Percentiles rank a stretch among this genome's conserved stretches.
Evolutionary conservation across 2,888 invertebrate species (phyloP).

Genomic region (Lucinisca nassula): DNA sequence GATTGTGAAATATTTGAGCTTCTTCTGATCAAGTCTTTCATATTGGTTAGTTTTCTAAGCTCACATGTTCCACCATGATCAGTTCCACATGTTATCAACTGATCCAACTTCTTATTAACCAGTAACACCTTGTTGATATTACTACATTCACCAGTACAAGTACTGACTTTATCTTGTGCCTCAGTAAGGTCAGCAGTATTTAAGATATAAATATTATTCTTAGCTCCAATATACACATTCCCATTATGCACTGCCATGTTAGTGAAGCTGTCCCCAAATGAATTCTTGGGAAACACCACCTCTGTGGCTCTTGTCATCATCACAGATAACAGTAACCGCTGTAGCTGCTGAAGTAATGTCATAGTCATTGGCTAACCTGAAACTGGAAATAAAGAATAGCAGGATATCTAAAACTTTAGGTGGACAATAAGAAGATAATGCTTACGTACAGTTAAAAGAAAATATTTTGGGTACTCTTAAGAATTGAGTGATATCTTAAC

Average conservation of each 20-base stretch:
- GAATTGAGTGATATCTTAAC: no score
- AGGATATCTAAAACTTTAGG: no score
- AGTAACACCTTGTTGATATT: background rate
- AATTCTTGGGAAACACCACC: background rate
- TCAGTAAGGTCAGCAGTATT: background rate
- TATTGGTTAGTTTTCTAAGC: background rate
- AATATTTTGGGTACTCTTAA: no score
- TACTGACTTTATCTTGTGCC: background rate
- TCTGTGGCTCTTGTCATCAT: background rate
- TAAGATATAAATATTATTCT: background rate
- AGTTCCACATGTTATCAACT: background rate
- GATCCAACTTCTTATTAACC: background rate
- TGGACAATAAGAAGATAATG: no score
- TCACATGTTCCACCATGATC: background rate
- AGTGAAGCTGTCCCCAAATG: background rate
- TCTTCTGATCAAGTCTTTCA: background rate
- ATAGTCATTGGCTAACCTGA: no score
- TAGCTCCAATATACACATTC: background rate
- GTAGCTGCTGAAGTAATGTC: no score
- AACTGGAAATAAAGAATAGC: no score
- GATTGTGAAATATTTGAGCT: background rate
- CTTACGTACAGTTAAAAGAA: no score
- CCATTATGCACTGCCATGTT: background rate
- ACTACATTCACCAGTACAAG: background rate
- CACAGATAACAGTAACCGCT: no score